These are phyloP conservation scores for Oscheius sp. DNA, from an alignment of 2,888 invertebrate species.

Conservation along the genomic window DNA sequence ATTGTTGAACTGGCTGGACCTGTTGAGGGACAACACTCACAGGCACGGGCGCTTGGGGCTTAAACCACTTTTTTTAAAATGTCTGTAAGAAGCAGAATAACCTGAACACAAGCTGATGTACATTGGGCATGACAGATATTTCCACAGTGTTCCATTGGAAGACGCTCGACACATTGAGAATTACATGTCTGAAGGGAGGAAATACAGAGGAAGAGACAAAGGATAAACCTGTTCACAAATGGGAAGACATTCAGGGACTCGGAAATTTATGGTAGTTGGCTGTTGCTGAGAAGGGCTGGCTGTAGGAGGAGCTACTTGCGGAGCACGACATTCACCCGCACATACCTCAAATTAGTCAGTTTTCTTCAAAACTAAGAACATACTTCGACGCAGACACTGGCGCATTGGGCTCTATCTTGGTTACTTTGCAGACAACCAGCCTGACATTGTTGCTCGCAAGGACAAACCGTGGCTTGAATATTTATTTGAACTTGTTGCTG, in stretches of 20 bases:
- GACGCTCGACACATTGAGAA: conserved; percentile 54
- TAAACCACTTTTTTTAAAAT: neutral
- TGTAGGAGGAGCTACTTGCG: conserved; percentile 21
- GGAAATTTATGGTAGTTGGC: conserved; percentile 50
- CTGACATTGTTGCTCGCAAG: conserved; percentile 53
- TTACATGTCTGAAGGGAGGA: conserved; percentile 47
- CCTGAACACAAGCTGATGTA: conserved; percentile 43
- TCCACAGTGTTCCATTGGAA: conserved; percentile 57
- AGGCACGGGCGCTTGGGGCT: conserved; percentile 34
- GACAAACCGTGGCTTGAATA: conserved; percentile 37
- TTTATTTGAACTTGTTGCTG: conserved; percentile 26
- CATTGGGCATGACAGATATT: conserved; percentile 48
- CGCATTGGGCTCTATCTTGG: conserved; percentile 42
- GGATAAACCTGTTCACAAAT: conserved; percentile 52
- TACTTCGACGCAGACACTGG: conserved; percentile 48
- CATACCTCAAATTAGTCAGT: conserved; percentile 40
- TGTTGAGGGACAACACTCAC: conserved; percentile 28
- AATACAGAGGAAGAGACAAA: neutral
- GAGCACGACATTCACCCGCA: conserved; percentile 45
- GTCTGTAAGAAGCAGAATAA: neutral
- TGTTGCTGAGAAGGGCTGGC: conserved; percentile 1
- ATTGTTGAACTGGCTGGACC: conserved; percentile 30
- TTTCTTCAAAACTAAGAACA: neutral
- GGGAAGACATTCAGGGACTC: conserved; percentile 55
- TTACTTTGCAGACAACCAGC: conserved; percentile 51